Conservation (phyloP, 2,113 vertebrate species). For the Grallaria varia region DNA sequence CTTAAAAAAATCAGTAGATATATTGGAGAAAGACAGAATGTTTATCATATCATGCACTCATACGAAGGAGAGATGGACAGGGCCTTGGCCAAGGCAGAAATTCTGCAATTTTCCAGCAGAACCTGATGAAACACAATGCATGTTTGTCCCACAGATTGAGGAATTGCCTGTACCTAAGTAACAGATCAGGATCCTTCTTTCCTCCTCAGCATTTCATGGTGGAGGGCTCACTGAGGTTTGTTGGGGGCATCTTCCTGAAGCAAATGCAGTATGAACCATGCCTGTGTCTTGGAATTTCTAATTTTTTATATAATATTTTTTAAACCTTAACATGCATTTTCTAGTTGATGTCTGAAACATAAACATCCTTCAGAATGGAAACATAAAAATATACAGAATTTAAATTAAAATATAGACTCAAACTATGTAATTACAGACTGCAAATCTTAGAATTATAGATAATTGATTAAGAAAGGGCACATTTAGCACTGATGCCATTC, state of each 20-base stretch:
- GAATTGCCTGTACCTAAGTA: neutral
- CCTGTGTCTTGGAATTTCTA: neutral
- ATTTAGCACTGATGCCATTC: conserved; percentile 1
- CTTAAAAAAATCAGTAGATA: neutral
- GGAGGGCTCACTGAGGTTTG: neutral
- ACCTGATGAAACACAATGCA: neutral
- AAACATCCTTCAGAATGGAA: neutral
- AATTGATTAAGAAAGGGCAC: conserved; percentile 22
- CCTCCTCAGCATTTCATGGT: accelerated
- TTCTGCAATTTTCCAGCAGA: neutral
- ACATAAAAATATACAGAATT: neutral
- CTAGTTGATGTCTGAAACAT: neutral
- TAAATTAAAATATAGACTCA: conserved; percentile 42
- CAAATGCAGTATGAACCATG: neutral
- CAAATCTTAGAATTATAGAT: conserved; percentile 15
- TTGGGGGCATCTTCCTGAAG: neutral
- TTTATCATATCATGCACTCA: neutral
- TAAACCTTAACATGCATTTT: neutral
- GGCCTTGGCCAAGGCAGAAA: neutral
- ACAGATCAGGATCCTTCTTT: neutral
- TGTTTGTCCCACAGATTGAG: neutral
- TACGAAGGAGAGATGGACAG: neutral
- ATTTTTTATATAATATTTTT: neutral
- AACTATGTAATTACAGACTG: neutral
- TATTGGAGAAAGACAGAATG: neutral